Base-by-base conservation (phyloP, 2,888 invertebrate genomes). In the Yponomeuta evonymella region DNA sequence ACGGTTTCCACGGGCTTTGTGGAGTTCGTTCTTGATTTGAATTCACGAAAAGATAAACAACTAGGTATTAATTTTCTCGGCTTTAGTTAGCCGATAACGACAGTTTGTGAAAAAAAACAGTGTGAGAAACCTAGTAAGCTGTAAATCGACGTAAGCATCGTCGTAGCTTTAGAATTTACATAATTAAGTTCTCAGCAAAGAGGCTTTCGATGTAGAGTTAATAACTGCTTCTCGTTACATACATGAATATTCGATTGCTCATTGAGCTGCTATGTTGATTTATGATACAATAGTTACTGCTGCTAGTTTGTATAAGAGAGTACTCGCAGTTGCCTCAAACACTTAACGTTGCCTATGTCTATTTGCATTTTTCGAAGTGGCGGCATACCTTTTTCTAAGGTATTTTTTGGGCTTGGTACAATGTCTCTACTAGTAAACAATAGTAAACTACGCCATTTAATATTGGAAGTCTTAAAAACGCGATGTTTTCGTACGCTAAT, bases 241-340 rank as follows among this genome's bases (percentile, higher is more conserved):
- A 77, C 77, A 83, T 85, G 84, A 86, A 87, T 87, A 85, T 84
- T 83, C 80, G 80, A 85, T 87, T 79, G 78, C 75, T 79, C 76
- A 79, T 81, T 81, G 78, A 76, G 76, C 77, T 76, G 73, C 75
- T 69, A 70, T 76, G 75, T 78, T 80, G 79, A 82, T 81, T 81
- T 81, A 81, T 81, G 73, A 72, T 70, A 72, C 73, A 74, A 51
- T 70, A 36, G 15, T 30, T 29, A 23, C 67, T 43, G 48, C 67
- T 67, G 29, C n/a, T 69, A 64, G 64, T 64, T 64, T 64, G 64
- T 64, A 64, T 30, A 64, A 4, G 15, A 36, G 43, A 8, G 8
- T 11, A 67, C 64, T 10, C 9, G 67, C 63, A 36, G 63, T 70
- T 63, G 23, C 43, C 8, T 67, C n/a, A 43, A 67, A n/a, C 67